Base-by-base conservation (phyloP, 2,113 vertebrate genomes). In the Nannobrachium achirus region DNA sequence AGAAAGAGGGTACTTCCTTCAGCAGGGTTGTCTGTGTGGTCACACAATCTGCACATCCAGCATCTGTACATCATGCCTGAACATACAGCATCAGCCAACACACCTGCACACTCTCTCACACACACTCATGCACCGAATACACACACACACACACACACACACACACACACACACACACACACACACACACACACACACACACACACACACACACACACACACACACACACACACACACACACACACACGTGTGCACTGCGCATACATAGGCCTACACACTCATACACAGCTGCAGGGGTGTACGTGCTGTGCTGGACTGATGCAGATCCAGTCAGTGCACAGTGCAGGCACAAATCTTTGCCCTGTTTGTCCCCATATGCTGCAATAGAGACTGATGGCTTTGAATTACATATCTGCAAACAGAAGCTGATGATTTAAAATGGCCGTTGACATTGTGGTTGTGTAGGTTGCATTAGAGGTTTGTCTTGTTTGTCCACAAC, bases 281-380 rank as follows among this genome's bases (percentile, higher is more conserved):
- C 49, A 62, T n/a, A n/a, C 13, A 56, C 59, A 66, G 40, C 73
- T 83, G 77, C 77, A 89, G 58, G 68, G 69, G 57, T 67, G 25
- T 60, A 53, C 56, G 63, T 70, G 64, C 25, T 33, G n/a, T n/a
- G 25, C 10, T 62, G 75, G 66, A 62, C 71, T 73, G 42, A 65
- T 77, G 77, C 77, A 73, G 75, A 82, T 67, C 74, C 48, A 64
- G n/a, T n/a, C n/a, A n/a, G n/a, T n/a, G n/a, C n/a, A n/a, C n/a
- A n/a, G 62, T 76, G 70, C 73, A 71, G 69, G 33, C 56, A 59
- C 51, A 72, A 78, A 75, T 63, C 80, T 79, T 82, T 85, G 80
- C 79, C 84, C 82, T 79, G 45, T 73, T n/a, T 84, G 66, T 79
- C 66, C 55, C 75, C 73, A 38, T 33, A 33, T 56, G 7, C 56